Evolutionary conservation across 2,113 vertebrate genomes (phyloP).

Genomic region (Nothobranchius furzeri): DNA sequence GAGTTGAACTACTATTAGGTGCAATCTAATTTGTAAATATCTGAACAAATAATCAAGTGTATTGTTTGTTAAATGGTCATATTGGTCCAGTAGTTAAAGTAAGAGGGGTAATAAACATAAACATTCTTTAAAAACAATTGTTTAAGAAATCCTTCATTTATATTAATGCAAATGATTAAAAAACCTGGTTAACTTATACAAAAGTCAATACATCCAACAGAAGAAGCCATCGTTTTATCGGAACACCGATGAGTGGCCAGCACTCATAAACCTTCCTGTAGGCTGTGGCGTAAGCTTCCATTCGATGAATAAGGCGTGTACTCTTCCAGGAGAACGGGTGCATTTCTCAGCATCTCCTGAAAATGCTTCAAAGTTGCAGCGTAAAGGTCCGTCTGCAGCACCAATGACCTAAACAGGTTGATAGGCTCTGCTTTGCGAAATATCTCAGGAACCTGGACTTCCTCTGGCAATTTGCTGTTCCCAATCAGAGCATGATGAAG

Average conservation of each 20-base stretch:
- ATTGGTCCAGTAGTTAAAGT: too few species aligned
- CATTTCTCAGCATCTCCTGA: conserved; percentile 92
- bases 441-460: conserved; percentile 79
- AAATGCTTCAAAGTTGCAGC: conserved; percentile 83
- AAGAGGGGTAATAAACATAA: too few species aligned
- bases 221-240: background rate
- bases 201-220: background rate
- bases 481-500: conserved; percentile 90
- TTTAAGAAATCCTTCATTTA: background rate
- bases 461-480: conserved; percentile 81
- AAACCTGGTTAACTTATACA: background rate
- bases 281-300: conserved; percentile 34
- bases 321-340: conserved; percentile 86
- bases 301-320: conserved; percentile 81
- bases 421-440: conserved; percentile 84
- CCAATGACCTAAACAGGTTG: conserved; percentile 91
- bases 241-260: conserved; percentile 1
- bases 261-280: conserved; percentile 29
- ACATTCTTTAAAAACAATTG: too few species aligned
- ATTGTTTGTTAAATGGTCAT: too few species aligned
- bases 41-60: too few species aligned
- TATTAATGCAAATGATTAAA: background rate
- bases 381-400: conserved; percentile 83
- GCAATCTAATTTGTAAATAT: too few species aligned
- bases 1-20: too few species aligned